Evolutionary conservation across 2,797 vertebrate genomes (phyloP).

Genomic region (Scleropages formosus): DNA sequence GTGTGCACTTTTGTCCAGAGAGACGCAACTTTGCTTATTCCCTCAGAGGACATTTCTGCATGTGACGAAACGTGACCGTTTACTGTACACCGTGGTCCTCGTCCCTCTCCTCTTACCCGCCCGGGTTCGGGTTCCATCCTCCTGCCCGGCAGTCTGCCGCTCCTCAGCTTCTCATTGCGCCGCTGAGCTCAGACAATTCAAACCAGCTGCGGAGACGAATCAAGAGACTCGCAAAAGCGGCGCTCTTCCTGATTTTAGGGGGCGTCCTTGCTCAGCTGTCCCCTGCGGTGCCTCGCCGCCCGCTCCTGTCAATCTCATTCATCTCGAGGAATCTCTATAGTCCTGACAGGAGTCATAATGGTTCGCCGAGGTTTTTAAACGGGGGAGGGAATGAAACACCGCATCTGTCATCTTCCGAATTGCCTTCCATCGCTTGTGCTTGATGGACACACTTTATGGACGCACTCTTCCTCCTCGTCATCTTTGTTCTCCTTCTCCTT

Average conservation of each 20-base stretch:
- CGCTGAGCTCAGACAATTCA: conserved; percentile 77
- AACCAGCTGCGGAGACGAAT: conserved; percentile 70
- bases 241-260: conserved; percentile 42
- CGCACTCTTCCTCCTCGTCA: background rate
- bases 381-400: background rate
- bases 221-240: conserved; percentile 64
- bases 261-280: no score
- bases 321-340: conserved; percentile 70
- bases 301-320: conserved; percentile 66
- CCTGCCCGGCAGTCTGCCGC: conserved; percentile 51
- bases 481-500: background rate
- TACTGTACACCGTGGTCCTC: conserved; percentile 15
- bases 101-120: conserved; percentile 29
- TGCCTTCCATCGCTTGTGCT: background rate
- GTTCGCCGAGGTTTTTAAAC: conserved; percentile 56
- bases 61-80: background rate
- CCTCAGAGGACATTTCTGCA: background rate
- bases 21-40: background rate
- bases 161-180: conserved; percentile 79
- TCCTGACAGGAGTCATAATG: conserved; percentile 60
- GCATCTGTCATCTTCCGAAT: background rate
- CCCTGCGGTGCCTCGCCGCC: conserved; percentile 55
- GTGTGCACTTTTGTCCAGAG: no score
- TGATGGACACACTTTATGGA: background rate
- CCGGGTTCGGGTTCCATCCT: conserved; percentile 38